Evolutionary conservation across 2,888 invertebrate species (phyloP), one percentile per base, ranked within the genome.

Genomic region (Clitarchus hookeri): DNA sequence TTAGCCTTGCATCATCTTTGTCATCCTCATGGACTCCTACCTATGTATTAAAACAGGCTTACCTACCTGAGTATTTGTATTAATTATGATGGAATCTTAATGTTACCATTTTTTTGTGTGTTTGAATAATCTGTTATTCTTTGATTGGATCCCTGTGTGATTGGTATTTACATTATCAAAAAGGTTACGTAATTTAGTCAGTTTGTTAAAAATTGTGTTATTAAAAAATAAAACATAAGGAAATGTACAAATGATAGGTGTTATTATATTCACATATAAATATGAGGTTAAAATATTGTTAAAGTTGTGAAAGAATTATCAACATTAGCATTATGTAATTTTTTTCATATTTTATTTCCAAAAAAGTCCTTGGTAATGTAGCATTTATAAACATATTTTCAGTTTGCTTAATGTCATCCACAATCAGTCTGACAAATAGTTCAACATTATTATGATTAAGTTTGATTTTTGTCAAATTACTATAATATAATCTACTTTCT

Each of bases 231-330:
- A 65, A 65, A 65, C n/a, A 23, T 65, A 65, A 23, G n/a, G 65
- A 65, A 65, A 65, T 65, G n/a, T 65, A n/a, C 65, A 65, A 65
- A 65, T 65, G 65, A 65, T 65, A n/a, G n/a, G n/a, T 65, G 65
- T 65, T 65, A 65, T 65, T 23, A 8, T 65, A 65, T 65, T 65
- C 65, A 65, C n/a, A 23, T 65, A 65, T 19, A 65, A 65, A 65
- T 65, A 65, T 65, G 65, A 65, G 65, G 65, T 65, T 65, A n/a
- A 48, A 65, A 65, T 65, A 65, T 65, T 65, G 65, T 65, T 65
- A 65, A 65, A 65, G 65, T 11, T 65, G 65, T 65, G 65, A 65
- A 65, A 65, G 65, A 23, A 65, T 65, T 65, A 65, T 65, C 65
- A 19, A 53, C 36, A 48, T 48, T 48, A 48, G 48, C 8, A 48